Evolutionary conservation across 2,888 invertebrate species (phyloP).

Genomic region (Callosobruchus maculatus): DNA sequence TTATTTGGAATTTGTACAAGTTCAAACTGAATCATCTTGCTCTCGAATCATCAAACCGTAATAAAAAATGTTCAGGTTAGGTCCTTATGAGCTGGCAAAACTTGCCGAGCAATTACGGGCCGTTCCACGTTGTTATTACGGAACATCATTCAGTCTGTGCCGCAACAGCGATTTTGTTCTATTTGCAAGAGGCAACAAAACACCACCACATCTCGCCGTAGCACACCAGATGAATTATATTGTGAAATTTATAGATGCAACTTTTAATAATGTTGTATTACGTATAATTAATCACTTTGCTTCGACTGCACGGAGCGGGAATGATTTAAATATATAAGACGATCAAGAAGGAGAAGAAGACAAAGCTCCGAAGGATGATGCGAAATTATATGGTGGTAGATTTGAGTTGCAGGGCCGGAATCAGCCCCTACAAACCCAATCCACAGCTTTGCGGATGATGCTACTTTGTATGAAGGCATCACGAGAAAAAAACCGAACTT

Average conservation of each 20-base stretch:
- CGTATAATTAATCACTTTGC: conserved; percentile 1
- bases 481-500: too few species aligned
- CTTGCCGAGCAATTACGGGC: neutral
- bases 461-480: too few species aligned
- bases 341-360: neutral
- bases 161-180: conserved; percentile 30
- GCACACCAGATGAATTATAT: neutral
- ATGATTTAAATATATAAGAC: neutral
- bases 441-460: too few species aligned
- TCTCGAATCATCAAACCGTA: conserved; percentile 35
- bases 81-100: neutral
- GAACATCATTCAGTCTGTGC: conserved; percentile 38
- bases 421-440: too few species aligned
- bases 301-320: neutral
- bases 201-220: neutral
- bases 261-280: conserved; percentile 5
- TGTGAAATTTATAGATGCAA: conserved; percentile 5
- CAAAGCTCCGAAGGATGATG: neutral
- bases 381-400: neutral
- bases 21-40: too few species aligned
- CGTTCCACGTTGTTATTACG: conserved; percentile 35
- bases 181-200: conserved; percentile 11
- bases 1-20: too few species aligned
- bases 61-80: neutral
- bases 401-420: neutral